Percentiles rank a stretch among this genome's conserved stretches.
These are phyloP conservation scores for Hylaea fasciaria DNA, from an alignment of 2,888 invertebrate genomes.

Conservation along the genomic window DNA sequence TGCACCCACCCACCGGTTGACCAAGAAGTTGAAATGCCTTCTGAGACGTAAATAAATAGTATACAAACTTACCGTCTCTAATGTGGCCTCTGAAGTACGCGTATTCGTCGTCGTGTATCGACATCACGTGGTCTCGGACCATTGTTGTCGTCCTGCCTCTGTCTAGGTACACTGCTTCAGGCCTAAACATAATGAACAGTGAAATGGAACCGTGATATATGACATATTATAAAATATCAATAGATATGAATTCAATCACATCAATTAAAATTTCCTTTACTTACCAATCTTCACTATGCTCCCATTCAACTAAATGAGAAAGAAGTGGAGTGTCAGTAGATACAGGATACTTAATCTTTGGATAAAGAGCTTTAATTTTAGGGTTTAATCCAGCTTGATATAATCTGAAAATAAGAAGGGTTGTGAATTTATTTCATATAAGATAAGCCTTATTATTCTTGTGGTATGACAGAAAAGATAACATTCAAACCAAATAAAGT, in stretches of 20 bases:
- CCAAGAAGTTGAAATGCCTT: too few relatives aligned
- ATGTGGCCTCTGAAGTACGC: slow-evolving; percentile 50
- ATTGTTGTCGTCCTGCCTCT: slow-evolving; percentile 45
- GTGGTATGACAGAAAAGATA: too few relatives aligned
- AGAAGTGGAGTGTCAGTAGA: slow-evolving; percentile 92
- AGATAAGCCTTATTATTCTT: too few relatives aligned
- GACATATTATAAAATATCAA: not conserved
- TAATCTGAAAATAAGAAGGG: slow-evolving; percentile 75
- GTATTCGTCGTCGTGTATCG: slow-evolving; percentile 59
- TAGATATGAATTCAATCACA: not conserved
- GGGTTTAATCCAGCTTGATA: slow-evolving; percentile 89
- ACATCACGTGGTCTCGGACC: slow-evolving; percentile 53
- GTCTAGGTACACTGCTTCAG: slow-evolving; percentile 45
- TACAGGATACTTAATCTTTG: slow-evolving; percentile 90
- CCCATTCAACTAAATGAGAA: slow-evolving; percentile 91
- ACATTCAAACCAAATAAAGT: too few relatives aligned
- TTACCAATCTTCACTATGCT: slow-evolving; percentile 88
- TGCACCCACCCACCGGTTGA: too few relatives aligned
- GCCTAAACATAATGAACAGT: slow-evolving; percentile 47
- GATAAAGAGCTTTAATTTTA: slow-evolving; percentile 88
- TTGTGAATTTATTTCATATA: too few relatives aligned
- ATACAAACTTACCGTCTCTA: slow-evolving; percentile 47
- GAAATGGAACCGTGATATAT: not conserved
- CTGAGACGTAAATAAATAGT: too few relatives aligned
- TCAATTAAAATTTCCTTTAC: slow-evolving; percentile 6